Evolutionary conservation across 2,113 vertebrate genomes (phyloP).

Genomic region (Dendropsophus ebraccatus): DNA sequence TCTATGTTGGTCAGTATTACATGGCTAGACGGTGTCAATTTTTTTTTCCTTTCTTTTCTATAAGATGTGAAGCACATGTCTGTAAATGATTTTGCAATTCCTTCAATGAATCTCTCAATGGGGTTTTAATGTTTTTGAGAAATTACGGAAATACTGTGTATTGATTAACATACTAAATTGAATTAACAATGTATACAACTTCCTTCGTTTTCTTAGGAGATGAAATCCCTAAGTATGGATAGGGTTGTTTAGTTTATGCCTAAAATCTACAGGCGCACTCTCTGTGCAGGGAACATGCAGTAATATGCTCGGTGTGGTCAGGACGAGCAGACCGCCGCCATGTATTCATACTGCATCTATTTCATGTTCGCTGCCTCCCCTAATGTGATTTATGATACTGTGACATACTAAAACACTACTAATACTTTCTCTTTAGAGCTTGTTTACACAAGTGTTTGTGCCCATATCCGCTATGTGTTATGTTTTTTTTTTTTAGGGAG

Average conservation of each 20-base stretch:
- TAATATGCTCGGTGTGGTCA: neutral
- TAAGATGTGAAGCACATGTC: neutral
- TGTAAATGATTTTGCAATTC: neutral
- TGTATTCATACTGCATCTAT: neutral
- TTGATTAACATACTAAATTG: conserved; percentile 29
- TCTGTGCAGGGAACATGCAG: neutral
- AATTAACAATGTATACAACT: neutral
- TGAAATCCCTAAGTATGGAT: neutral
- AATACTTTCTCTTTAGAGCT: neutral
- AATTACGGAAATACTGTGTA: conserved; percentile 22
- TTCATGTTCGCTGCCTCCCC: neutral
- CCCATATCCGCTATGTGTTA: neutral
- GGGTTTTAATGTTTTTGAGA: neutral
- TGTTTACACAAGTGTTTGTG: neutral
- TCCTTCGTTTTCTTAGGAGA: neutral
- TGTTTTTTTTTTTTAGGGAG: neutral
- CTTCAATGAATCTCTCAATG: neutral
- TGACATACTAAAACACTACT: neutral
- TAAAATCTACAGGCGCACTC: neutral
- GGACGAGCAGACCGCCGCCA: neutral
- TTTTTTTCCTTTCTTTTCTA: neutral
- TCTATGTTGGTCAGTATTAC: conserved; percentile 1
- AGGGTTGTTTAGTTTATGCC: neutral
- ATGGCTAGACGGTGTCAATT: neutral
- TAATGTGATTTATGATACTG: conserved; percentile 40